Evolutionary conservation across 1,140 invertebrate species (phyloP).

Genomic region (Drosophila oshimai): DNA sequence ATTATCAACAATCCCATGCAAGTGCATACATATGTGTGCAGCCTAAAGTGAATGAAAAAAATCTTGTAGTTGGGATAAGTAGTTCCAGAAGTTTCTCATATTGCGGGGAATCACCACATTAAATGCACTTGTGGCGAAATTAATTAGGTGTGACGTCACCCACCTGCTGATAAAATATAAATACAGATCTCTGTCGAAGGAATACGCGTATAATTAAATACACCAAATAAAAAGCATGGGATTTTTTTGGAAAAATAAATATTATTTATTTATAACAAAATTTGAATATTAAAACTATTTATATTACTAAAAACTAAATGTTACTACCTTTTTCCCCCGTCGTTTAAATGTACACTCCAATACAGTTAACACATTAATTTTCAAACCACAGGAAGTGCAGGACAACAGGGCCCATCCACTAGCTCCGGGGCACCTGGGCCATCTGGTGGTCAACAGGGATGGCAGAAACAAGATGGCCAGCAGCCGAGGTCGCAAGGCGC

Average conservation of each 20-base stretch:
- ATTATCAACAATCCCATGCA: not conserved
- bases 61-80: not conserved
- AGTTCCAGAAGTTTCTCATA: not conserved
- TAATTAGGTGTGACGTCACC: not conserved
- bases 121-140: slow-evolving; percentile 11
- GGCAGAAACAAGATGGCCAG: not conserved
- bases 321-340: too few species aligned
- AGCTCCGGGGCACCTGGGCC: not conserved
- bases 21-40: not conserved
- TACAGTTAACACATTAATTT: too few species aligned
- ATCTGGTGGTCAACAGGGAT: not conserved
- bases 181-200: too few species aligned
- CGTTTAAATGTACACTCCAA: too few species aligned
- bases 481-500: not conserved
- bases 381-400: not conserved
- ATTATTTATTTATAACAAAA: too few species aligned
- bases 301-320: too few species aligned
- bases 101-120: not conserved
- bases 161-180: not conserved
- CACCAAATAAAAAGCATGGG: too few species aligned
- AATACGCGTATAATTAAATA: too few species aligned
- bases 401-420: not conserved
- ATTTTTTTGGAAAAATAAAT: too few species aligned
- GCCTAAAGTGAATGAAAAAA: not conserved
- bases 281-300: too few species aligned